These are phyloP conservation scores for Alexandromys oeconomus DNA, from an alignment of 2,797 vertebrate genomes.

Conservation along the genomic window DNA sequence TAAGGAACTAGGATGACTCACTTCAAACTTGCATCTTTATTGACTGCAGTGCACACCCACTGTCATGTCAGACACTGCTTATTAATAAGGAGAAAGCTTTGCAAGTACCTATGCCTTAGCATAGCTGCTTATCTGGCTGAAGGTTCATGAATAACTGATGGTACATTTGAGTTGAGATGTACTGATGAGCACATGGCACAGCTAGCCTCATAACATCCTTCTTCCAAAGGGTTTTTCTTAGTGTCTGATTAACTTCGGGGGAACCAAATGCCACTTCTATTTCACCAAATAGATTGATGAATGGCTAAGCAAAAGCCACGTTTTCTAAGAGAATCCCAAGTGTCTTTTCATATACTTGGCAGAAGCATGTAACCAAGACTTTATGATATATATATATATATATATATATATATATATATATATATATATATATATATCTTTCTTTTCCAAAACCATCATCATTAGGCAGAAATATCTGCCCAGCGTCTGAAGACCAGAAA, in stretches of 20 bases:
- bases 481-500: not conserved
- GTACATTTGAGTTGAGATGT: slow-evolving; percentile 84
- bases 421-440: not conserved
- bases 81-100: slow-evolving; percentile 85
- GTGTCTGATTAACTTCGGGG: slow-evolving; percentile 87
- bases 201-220: slow-evolving; percentile 82
- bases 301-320: slow-evolving; percentile 84
- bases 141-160: slow-evolving; percentile 89
- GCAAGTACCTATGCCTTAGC: slow-evolving; percentile 82
- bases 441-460: not conserved
- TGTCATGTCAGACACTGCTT: slow-evolving; percentile 72
- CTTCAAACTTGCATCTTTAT: slow-evolving; percentile 47
- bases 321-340: slow-evolving; percentile 84
- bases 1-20: slow-evolving; percentile 60
- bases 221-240: slow-evolving; percentile 85
- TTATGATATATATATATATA: not conserved
- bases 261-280: slow-evolving; percentile 81
- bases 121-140: slow-evolving; percentile 86
- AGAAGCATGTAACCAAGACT: not conserved
- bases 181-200: slow-evolving; percentile 81
- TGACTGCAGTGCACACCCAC: slow-evolving; percentile 58
- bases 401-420: no score
- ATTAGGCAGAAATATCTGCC: not conserved
- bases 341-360: slow-evolving; percentile 54
- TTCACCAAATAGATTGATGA: slow-evolving; percentile 87